Percentiles rank a stretch among this genome's conserved stretches.
phyloP scores from a whole-genome alignment of 2,797 vertebrate genomes.

The Paramormyrops hopkinsi region DNA sequence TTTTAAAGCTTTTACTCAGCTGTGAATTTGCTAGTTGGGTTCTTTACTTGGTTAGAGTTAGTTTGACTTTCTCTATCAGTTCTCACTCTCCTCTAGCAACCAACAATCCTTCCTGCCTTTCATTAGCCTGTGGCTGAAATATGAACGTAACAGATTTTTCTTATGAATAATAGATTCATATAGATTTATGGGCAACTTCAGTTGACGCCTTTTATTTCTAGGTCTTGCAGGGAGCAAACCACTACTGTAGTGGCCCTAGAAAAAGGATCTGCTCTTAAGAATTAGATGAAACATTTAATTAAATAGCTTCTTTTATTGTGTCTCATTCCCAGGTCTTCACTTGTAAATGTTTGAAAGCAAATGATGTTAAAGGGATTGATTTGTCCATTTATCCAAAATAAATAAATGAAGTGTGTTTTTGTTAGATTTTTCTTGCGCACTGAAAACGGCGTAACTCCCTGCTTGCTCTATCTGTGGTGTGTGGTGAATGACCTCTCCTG shows the following conservation, averaged over 20 bases:
- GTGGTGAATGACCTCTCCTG: background rate
- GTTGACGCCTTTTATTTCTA: background rate
- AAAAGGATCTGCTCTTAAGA: conserved; percentile 24
- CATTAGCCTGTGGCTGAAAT: conserved; percentile 20
- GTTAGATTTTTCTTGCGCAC: background rate
- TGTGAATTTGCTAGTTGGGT: conserved; percentile 9
- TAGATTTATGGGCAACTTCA: conserved; percentile 26
- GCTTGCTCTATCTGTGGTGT: background rate
- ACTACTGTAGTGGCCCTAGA: background rate
- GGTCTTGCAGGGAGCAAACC: background rate
- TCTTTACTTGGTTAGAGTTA: background rate
- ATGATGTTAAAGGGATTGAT: background rate
- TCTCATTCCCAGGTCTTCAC: background rate
- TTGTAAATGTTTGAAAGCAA: background rate
- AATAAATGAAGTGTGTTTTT: background rate
- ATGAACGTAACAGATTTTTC: conserved; percentile 27
- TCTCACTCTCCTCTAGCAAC: background rate
- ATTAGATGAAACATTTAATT: background rate
- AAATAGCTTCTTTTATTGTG: background rate
- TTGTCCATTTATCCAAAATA: background rate
- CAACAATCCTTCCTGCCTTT: conserved; percentile 5
- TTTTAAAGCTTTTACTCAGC: conserved; percentile 11
- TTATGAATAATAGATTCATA: conserved; percentile 36
- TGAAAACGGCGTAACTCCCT: background rate
- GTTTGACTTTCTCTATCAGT: background rate